Conservation (phyloP, 2,888 invertebrate species). For the Cyclophora albipunctata region DNA sequence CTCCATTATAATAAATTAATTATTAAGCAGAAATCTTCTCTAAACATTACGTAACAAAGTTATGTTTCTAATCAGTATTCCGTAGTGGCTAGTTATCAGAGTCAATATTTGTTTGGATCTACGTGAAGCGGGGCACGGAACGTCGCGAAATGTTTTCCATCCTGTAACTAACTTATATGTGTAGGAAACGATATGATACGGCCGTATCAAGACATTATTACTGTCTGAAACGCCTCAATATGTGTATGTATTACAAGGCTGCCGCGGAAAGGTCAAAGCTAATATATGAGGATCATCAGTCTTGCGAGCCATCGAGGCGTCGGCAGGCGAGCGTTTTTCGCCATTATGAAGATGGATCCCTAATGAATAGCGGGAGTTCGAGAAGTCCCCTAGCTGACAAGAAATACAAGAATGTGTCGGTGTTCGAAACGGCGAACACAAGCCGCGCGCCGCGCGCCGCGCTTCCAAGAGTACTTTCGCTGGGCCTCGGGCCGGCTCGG, state of each 20-base stretch:
- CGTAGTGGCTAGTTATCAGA: too few species aligned
- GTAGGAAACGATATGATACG: too few species aligned
- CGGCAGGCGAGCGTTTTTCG: conserved; percentile 9
- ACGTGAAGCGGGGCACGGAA: too few species aligned
- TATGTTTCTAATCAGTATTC: too few species aligned
- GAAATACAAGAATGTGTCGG: conserved; percentile 41
- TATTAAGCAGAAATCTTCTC: too few species aligned
- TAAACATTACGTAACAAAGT: too few species aligned
- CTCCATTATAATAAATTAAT: too few species aligned
- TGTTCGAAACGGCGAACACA: conserved; percentile 25
- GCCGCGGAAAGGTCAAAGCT: conserved; percentile 12
- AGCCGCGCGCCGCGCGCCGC: conserved; percentile 35
- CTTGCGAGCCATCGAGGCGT: conserved; percentile 9
- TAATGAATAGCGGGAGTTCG: conserved; percentile 21
- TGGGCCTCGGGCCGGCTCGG: conserved; percentile 56
- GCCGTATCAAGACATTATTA: too few species aligned
- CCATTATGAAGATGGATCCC: conserved; percentile 18
- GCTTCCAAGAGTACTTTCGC: conserved; percentile 68
- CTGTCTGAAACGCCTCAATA: neutral
- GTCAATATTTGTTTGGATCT: too few species aligned
- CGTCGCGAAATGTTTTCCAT: too few species aligned
- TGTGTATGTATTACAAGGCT: conserved; percentile 2
- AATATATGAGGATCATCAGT: conserved; percentile 5
- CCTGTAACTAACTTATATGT: too few species aligned
- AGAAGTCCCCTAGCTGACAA: conserved; percentile 19